phyloP scores from a whole-genome alignment of 2,888 invertebrate species.

The Tipula vernalis region DNA sequence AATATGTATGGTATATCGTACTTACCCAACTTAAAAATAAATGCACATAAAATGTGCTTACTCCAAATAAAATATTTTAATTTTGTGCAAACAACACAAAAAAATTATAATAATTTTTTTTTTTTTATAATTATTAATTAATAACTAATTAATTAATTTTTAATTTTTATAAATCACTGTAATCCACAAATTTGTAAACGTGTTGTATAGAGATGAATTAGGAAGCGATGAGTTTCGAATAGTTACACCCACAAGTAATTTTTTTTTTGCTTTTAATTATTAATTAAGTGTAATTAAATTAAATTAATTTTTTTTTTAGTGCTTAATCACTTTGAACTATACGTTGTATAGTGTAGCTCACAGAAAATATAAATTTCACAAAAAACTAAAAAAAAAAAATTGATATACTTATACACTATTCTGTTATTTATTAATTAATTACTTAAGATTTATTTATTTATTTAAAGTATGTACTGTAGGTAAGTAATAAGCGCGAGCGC shows the following conservation, averaged over 20 bases:
- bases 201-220: not conserved
- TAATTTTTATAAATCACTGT: not conserved
- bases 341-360: not conserved
- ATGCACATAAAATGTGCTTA: not conserved
- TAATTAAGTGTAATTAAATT: not conserved
- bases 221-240: not conserved
- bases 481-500: not conserved
- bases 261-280: not conserved
- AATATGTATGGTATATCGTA: not conserved
- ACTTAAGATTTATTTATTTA: not conserved
- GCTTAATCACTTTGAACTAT: not conserved
- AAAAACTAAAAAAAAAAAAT: not conserved
- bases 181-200: not conserved
- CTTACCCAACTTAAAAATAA: not conserved
- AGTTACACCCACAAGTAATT: not conserved
- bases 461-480: not conserved
- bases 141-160: not conserved
- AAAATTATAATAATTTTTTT: not conserved
- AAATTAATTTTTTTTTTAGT: not conserved
- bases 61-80: not conserved
- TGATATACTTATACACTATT: not conserved
- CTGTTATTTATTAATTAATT: not conserved
- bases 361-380: not conserved
- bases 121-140: too few relatives aligned
- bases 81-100: not conserved